These are phyloP conservation scores for Drosophila micromelanica DNA, from an alignment of 1,140 invertebrate genomes.

Conservation along the genomic window DNA sequence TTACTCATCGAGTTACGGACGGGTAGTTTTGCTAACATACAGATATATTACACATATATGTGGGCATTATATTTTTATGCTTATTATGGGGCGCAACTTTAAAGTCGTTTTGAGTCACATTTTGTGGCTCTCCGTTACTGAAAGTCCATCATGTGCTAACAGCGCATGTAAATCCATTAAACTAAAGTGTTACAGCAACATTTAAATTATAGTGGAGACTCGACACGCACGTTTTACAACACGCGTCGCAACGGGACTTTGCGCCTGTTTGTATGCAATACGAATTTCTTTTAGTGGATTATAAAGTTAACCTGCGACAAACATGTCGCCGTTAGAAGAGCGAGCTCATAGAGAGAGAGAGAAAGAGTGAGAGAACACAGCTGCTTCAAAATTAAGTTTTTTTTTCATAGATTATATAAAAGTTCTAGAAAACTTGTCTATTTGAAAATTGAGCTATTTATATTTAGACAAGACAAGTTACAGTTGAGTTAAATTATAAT, in stretches of 20 bases:
- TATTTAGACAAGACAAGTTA: no score
- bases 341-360: neutral
- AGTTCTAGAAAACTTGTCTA: no score
- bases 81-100: slow-evolving; percentile 62
- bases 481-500: no score
- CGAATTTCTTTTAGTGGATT: slow-evolving; percentile 6
- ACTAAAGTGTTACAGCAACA: slow-evolving; percentile 54
- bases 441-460: no score
- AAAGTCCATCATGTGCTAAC: neutral
- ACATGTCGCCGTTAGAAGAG: no score
- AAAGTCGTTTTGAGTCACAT: slow-evolving; percentile 47
- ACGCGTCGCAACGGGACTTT: slow-evolving; percentile 18
- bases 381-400: no score
- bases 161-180: slow-evolving; percentile 52
- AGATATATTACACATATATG: neutral
- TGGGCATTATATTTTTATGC: slow-evolving; percentile 65
- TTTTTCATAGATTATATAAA: no score
- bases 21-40: slow-evolving; percentile 17
- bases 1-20: slow-evolving; percentile 8
- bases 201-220: slow-evolving; percentile 53
- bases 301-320: neutral
- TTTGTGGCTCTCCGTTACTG: slow-evolving; percentile 25
- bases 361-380: neutral
- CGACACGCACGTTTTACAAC: slow-evolving; percentile 29
- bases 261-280: slow-evolving; percentile 27